phyloP scores from a whole-genome alignment of 2,113 vertebrate species.

The Oreochromis tanganicae region DNA sequence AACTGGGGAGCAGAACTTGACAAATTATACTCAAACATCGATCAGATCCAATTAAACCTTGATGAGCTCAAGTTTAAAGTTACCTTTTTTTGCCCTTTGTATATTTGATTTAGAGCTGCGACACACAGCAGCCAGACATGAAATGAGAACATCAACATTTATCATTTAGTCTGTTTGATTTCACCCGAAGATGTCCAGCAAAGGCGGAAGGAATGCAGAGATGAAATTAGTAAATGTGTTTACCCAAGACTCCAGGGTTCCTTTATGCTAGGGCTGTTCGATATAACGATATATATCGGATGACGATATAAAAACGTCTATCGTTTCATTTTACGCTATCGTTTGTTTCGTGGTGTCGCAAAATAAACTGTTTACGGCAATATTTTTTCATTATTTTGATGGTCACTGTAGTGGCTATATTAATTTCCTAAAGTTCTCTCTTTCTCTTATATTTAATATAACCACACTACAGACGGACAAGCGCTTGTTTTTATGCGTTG shows the following conservation, averaged over 20 bases:
- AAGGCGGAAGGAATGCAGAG: neutral
- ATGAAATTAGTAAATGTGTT: neutral
- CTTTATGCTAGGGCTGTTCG: too few relatives aligned
- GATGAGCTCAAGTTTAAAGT: neutral
- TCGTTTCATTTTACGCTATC: too few relatives aligned
- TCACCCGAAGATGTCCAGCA: neutral
- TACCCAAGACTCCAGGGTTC: neutral
- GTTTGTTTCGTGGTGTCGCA: too few relatives aligned
- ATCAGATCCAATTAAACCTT: neutral
- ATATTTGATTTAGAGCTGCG: neutral
- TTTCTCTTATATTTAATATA: too few relatives aligned
- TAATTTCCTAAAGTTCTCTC: too few relatives aligned
- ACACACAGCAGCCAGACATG: neutral
- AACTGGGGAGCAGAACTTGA: neutral
- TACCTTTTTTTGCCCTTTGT: neutral
- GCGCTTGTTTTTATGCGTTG: too few relatives aligned
- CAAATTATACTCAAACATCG: neutral
- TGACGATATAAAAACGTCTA: too few relatives aligned
- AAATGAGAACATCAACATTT: neutral
- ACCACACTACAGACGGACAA: too few relatives aligned
- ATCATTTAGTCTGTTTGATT: neutral
- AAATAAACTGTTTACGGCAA: too few relatives aligned
- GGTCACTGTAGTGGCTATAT: too few relatives aligned
- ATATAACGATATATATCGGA: too few relatives aligned
- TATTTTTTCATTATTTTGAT: too few relatives aligned